These are phyloP conservation scores for Nasonovia ribisnigri DNA, from an alignment of 2,888 invertebrate genomes.

Conservation along the genomic window DNA sequence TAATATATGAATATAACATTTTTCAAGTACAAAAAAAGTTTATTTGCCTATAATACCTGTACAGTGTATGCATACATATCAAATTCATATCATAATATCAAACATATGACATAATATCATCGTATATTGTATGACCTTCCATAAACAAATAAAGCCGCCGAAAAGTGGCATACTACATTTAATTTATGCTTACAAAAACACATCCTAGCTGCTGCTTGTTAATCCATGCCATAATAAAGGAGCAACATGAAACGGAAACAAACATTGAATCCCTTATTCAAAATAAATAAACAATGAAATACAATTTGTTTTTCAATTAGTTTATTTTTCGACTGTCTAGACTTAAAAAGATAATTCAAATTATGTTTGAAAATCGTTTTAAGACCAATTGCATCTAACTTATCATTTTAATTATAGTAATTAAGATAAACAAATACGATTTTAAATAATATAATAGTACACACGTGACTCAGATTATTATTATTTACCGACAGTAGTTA, in stretches of 20 bases:
- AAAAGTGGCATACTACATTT: neutral
- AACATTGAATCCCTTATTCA: neutral
- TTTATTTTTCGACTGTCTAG: neutral
- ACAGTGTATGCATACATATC: neutral
- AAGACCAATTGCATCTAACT: neutral
- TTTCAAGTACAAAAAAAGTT: neutral
- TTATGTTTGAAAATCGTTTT: neutral
- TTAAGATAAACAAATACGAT: neutral
- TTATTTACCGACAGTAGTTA: neutral
- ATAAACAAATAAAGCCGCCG: neutral
- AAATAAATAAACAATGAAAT: neutral
- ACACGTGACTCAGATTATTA: neutral
- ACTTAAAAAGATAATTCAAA: neutral
- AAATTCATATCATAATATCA: too few species aligned
- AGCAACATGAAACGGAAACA: neutral
- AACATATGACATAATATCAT: too few species aligned
- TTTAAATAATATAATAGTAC: neutral
- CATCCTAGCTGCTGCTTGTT: neutral
- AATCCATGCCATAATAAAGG: neutral
- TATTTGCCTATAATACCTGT: neutral
- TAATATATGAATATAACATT: neutral
- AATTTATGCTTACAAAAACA: neutral
- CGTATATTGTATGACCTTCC: neutral
- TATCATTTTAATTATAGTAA: neutral
- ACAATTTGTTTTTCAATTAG: neutral